Base-by-base conservation (phyloP, 2,797 vertebrate species). In the Sebastes elongatus region DNA sequence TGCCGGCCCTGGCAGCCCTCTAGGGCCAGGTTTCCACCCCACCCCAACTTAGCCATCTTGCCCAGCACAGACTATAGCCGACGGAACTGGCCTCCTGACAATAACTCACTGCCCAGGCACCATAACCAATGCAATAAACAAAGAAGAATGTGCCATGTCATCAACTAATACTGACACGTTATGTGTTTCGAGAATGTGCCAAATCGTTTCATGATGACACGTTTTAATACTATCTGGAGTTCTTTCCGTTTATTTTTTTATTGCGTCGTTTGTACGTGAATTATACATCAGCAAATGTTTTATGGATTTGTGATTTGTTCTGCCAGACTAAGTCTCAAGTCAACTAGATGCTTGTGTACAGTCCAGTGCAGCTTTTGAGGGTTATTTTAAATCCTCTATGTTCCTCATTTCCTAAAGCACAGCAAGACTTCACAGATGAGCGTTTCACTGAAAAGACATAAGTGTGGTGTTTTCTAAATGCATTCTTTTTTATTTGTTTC, bases 61-160 rank as follows among this genome's bases (percentile, higher is more conserved):
- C 57, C 80, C 85, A 75, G 74, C 70, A 64, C 59, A 84, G 86
- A 71, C 70, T 71, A 71, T 13, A 78, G 87, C 87, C 66, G 63
- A 84, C 81, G 74, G 75, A 75, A 83, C 89, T 86, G 88, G 83
- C 90, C 85, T 83, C 90, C 91, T 91, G 86, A 93, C 93, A 92
- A 91, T 71, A 72, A 89, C 84, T 84, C 90, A 91, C 90, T 93
- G 89, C 92, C 92, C 92, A 88, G 90, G 92, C 93, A 90, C 90
- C 92, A 85, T 91, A 90, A 94, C 79, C 86, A 93, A 95, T 93
- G 95, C 94, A 95, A 96, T 96, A 96, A 95, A 96, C 87, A 92
- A 89, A 87, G 89, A 94, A 93, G 93, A 95, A 96, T 95, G 93
- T 94, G 90, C 93, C 93, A 92, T 93, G 92, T 93, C 89, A 92